These are phyloP conservation scores for Germaria angustata DNA, from an alignment of 2,888 invertebrate species.

Conservation along the genomic window DNA sequence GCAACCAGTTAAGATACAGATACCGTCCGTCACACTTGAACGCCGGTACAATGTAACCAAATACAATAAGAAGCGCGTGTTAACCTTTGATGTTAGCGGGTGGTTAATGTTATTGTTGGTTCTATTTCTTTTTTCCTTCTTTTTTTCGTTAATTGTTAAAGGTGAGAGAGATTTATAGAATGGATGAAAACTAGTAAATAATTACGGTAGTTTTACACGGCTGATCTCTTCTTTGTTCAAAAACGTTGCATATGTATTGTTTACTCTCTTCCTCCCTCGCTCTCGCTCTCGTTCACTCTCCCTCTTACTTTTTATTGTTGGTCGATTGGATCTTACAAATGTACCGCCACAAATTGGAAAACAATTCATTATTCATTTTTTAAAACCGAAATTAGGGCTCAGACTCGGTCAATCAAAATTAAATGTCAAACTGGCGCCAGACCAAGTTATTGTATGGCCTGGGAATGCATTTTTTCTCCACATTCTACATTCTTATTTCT, in stretches of 20 bases:
- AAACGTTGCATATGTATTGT: not conserved
- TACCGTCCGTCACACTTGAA: not conserved
- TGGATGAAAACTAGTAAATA: constrained; percentile 30
- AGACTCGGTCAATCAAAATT: constrained; percentile 65
- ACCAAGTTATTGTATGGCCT: constrained; percentile 29
- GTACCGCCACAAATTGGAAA: constrained; percentile 72
- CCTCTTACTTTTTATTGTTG: no score
- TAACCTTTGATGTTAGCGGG: constrained; percentile 67
- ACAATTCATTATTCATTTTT: constrained; percentile 76
- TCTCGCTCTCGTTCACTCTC: no score
- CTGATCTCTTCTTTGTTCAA: constrained; percentile 5
- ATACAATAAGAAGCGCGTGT: constrained; percentile 58
- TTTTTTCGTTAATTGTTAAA: constrained; percentile 37
- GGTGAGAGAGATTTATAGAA: constrained; percentile 60
- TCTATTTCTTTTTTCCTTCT: not conserved
- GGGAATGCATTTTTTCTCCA: constrained; percentile 41
- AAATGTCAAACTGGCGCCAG: constrained; percentile 66
- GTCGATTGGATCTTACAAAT: constrained; percentile 54
- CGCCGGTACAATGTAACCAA: constrained; percentile 4
- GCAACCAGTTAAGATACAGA: constrained; percentile 52
- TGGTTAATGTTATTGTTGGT: constrained; percentile 50
- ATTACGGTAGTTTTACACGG: constrained; percentile 53
- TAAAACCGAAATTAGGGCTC: constrained; percentile 53
- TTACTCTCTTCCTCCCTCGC: not conserved
- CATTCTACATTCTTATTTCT: not conserved